phyloP scores from a whole-genome alignment of 2,797 vertebrate species.

The Aldrovandia affinis region DNA sequence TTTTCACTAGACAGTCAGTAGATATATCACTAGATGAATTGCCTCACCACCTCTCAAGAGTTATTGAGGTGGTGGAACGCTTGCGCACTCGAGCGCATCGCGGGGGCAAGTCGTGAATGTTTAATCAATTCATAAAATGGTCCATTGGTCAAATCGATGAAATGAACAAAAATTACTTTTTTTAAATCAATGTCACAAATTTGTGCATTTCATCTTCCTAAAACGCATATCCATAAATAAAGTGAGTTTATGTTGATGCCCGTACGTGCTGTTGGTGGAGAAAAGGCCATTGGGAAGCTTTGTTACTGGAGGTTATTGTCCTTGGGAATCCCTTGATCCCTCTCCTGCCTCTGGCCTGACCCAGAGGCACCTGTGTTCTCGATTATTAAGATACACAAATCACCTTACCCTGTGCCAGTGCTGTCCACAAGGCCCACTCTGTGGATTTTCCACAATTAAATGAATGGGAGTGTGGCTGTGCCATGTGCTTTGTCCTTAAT shows the following conservation, averaged over 20 bases:
- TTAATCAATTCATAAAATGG: background rate
- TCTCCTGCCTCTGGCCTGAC: background rate
- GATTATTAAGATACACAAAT: background rate
- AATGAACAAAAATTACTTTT: background rate
- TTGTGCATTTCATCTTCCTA: background rate
- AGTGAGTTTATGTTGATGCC: background rate
- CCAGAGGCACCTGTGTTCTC: background rate
- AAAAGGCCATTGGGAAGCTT: background rate
- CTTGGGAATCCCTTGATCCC: background rate
- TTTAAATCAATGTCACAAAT: background rate
- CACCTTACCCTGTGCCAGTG: background rate
- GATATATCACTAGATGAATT: background rate
- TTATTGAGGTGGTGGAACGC: background rate
- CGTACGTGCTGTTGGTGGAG: background rate
- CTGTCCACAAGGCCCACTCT: background rate
- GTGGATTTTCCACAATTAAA: background rate
- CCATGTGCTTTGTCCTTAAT: background rate
- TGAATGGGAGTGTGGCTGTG: background rate
- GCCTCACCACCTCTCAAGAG: background rate
- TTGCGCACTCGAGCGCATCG: background rate
- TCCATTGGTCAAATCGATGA: background rate
- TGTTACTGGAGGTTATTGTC: background rate
- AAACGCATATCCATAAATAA: background rate
- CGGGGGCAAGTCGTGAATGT: background rate
- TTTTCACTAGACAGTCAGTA: background rate